These are phyloP conservation scores for Gastrophysa polygoni DNA, from an alignment of 2,888 invertebrate species.

Conservation along the genomic window DNA sequence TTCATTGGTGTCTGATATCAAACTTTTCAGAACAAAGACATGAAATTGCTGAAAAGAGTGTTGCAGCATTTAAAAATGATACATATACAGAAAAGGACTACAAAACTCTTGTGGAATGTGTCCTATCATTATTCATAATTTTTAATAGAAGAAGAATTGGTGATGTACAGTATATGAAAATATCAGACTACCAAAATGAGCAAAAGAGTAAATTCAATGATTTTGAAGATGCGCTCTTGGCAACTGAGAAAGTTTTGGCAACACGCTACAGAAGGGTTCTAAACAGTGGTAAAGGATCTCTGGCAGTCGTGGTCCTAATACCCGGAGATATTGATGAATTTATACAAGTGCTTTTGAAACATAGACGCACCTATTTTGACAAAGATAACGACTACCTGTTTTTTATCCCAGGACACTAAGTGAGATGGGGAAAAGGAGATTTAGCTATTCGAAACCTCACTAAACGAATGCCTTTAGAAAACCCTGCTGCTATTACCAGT, in stretches of 20 bases:
- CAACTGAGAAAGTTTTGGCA: constrained; percentile 33
- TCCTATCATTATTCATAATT: constrained; percentile 29
- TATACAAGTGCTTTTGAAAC: background rate
- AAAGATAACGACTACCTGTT: background rate
- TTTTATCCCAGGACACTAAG: background rate
- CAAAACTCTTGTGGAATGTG: constrained; percentile 24
- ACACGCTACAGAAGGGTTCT: constrained; percentile 37
- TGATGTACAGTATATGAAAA: constrained; percentile 32
- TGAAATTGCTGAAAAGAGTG: constrained; percentile 25
- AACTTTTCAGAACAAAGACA: constrained; percentile 37
- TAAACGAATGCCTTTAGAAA: background rate
- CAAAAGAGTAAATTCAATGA: constrained; percentile 21
- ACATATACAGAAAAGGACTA: constrained; percentile 17
- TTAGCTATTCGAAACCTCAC: background rate
- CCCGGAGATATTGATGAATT: constrained; percentile 25
- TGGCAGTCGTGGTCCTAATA: constrained; percentile 43
- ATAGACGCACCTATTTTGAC: background rate
- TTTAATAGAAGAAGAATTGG: constrained; percentile 31
- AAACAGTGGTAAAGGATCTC: constrained; percentile 39
- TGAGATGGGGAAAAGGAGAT: constrained; percentile 6
- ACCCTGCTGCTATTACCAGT: background rate
- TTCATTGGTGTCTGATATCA: constrained; percentile 38
- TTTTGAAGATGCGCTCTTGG: constrained; percentile 29
- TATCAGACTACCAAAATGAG: constrained; percentile 24
- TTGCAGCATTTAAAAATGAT: constrained; percentile 18